Evolutionary conservation across 2,888 invertebrate species (phyloP).

Genomic region (Folsomia manolachei): DNA sequence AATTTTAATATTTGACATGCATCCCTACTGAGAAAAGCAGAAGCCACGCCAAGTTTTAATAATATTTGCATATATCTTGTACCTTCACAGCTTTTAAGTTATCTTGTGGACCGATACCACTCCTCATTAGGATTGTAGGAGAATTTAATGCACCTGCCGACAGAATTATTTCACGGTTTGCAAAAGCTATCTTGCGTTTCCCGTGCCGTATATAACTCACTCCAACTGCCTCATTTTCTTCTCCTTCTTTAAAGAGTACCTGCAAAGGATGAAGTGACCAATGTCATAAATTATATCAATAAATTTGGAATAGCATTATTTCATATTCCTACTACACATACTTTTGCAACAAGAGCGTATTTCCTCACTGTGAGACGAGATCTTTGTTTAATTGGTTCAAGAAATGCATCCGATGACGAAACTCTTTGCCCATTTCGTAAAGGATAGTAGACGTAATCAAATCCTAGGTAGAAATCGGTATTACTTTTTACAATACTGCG

Average conservation of each 20-base stretch:
- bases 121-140: constrained; percentile 40
- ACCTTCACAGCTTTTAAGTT: constrained; percentile 33
- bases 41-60: too few species aligned
- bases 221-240: constrained; percentile 41
- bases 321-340: too few species aligned
- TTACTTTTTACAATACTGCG: neutral
- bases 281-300: neutral
- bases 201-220: constrained; percentile 41
- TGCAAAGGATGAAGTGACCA: constrained; percentile 6
- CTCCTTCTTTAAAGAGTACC: constrained; percentile 23
- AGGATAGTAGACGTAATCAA: constrained; percentile 40
- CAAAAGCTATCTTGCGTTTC: constrained; percentile 20
- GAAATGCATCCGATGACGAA: constrained; percentile 34
- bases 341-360: constrained; percentile 43
- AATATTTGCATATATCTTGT: neutral
- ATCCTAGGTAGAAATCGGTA: constrained; percentile 38
- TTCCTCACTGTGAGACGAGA: constrained; percentile 38
- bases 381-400: constrained; percentile 32
- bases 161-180: constrained; percentile 37
- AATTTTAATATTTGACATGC: neutral
- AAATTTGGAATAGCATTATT: too few species aligned
- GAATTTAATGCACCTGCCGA: constrained; percentile 42
- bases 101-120: constrained; percentile 42
- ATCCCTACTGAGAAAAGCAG: neutral
- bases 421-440: constrained; percentile 35